Base-by-base conservation (phyloP, 2,888 invertebrate species). In the Stenolophus ochropezus region DNA sequence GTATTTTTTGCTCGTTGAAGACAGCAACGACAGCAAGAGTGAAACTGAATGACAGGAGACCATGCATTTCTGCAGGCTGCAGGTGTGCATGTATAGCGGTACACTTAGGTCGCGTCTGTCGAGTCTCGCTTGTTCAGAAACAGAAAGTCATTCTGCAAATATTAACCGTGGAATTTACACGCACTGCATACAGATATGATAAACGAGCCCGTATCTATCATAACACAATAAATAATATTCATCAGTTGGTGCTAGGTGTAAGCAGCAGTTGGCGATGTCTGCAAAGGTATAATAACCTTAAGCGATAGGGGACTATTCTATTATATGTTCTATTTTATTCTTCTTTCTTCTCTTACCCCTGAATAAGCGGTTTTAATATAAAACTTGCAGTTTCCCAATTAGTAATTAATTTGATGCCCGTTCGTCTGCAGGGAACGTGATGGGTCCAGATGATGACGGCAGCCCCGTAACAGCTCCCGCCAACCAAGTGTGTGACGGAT, bases 401-500 rank as follows among this genome's bases (percentile, higher is more conserved):
- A n/a, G n/a, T n/a, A 53, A 53, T 53, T 53, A 53, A 53, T 53
- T 16, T n/a, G n/a, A 53, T n/a, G 5, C 16, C 14, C 6, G 14
- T 53, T 53, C 20, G 6, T 53, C 20, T n/a, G 18, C 49, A 80
- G 80, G 80, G 73, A 73, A 73, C 71, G 80, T 80, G 20, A 80
- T 80, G 80, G 80, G 80, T 56, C 80, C 80, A n/a, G 80, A 80
- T 69, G 80, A 80, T 47, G 80, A 73, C 69, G 80, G 82, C 69
- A 81, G 61, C 23, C 65, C 76, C 6, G 42, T 42, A 56, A 77
- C 56, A 27, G 82, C 53, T 49, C 69, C 49, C 21, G 53, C 47
- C 42, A 65, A 23, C 42, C 23, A 49, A 56, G 49, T 25, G 14
- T 81, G 61, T 33, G 51, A 69, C 65, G 65, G 53, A 21, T 76